Evolutionary conservation across 1,140 invertebrate species (phyloP).

Genomic region (Dufourea novaeangliae): DNA sequence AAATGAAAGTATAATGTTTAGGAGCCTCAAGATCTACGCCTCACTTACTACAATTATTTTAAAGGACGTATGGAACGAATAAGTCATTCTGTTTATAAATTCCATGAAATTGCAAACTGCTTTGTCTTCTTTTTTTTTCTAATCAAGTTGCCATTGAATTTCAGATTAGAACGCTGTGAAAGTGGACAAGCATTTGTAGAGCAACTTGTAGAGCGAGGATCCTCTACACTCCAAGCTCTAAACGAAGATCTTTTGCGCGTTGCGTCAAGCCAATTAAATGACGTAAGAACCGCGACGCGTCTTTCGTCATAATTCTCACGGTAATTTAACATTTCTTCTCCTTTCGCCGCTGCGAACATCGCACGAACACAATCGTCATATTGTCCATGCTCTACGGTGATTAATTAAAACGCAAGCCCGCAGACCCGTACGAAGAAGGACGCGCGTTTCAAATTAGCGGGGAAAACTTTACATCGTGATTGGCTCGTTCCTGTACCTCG

Average conservation of each 20-base stretch:
- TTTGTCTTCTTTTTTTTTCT: too few species aligned
- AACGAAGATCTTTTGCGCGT: neutral
- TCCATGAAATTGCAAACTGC: too few species aligned
- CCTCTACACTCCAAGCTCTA: too few species aligned
- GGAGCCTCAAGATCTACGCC: too few species aligned
- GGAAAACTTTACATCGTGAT: neutral
- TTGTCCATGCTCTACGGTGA: neutral
- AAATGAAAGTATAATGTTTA: too few species aligned
- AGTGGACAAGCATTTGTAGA: neutral
- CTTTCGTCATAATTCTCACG: constrained; percentile 27
- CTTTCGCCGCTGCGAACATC: constrained; percentile 8
- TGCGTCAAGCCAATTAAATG: constrained; percentile 36
- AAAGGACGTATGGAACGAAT: too few species aligned
- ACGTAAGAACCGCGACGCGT: constrained; percentile 5
- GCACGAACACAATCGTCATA: neutral
- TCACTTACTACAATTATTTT: too few species aligned
- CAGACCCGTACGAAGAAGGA: neutral
- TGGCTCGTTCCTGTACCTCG: neutral
- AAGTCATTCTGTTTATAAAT: too few species aligned
- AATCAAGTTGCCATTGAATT: neutral
- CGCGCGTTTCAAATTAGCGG: constrained; percentile 22
- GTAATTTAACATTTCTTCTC: neutral
- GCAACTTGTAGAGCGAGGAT: neutral
- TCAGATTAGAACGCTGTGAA: neutral
- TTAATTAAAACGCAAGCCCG: constrained; percentile 28